Evolutionary conservation across 2,888 invertebrate genomes (phyloP).

Genomic region (Lepeophtheirus nordmannii): DNA sequence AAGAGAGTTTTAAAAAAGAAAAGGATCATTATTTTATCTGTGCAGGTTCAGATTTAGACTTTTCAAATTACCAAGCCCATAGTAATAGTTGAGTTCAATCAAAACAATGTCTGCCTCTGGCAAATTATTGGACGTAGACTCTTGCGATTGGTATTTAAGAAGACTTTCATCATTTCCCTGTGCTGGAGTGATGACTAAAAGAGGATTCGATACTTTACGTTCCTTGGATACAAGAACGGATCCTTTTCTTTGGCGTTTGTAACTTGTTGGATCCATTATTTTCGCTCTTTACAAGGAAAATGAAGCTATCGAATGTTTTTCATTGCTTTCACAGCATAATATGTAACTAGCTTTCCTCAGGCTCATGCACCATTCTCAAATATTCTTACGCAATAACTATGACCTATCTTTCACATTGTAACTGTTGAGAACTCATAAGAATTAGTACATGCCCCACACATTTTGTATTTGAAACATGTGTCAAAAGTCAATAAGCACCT

Average conservation of each 20-base stretch:
- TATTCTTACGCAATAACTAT: not conserved
- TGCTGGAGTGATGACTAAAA: not conserved
- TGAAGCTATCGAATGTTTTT: not conserved
- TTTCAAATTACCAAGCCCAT: constrained; percentile 60
- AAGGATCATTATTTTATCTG: no score
- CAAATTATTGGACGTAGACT: not conserved
- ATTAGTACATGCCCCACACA: no score
- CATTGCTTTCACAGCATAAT: not conserved
- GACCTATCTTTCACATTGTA: constrained; percentile 2
- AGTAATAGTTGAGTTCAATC: constrained; percentile 66
- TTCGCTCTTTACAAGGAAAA: not conserved
- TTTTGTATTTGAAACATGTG: no score
- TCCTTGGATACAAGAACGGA: not conserved
- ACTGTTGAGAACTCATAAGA: no score
- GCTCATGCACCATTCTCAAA: not conserved
- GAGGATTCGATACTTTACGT: not conserved
- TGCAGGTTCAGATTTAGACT: not conserved
- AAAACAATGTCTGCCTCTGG: not conserved
- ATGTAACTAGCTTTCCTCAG: not conserved
- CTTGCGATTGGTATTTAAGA: constrained; percentile 2
- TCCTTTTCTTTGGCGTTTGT: not conserved
- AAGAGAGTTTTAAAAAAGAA: not conserved
- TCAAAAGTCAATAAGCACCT: no score
- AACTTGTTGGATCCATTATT: not conserved
- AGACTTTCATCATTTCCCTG: not conserved